Evolutionary conservation across 2,113 vertebrate species (phyloP).

Genomic region (Callospermophilus lateralis): DNA sequence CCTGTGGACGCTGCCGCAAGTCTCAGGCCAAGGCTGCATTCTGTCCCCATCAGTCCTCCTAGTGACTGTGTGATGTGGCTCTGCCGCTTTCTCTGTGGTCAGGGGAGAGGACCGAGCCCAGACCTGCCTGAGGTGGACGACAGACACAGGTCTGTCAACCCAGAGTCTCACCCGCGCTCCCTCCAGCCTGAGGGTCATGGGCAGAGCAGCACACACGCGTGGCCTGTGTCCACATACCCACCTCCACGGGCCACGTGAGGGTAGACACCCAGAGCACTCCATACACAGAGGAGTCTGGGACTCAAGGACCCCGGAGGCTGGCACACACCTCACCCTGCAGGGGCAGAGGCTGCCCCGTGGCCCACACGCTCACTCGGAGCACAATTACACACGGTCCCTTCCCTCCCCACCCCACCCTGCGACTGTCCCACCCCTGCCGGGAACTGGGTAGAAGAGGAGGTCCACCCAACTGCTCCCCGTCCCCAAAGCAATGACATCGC

Average conservation of each 20-base stretch:
- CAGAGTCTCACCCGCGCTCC: fast-evolving
- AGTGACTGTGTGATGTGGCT: fast-evolving
- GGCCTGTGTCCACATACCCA: fast-evolving
- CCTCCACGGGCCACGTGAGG: no score
- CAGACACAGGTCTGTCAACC: fast-evolving
- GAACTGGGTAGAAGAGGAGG: not conserved
- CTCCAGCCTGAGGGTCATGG: fast-evolving
- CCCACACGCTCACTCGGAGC: fast-evolving
- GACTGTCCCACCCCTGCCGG: not conserved
- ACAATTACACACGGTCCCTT: fast-evolving
- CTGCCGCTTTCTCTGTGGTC: fast-evolving
- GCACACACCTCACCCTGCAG: fast-evolving
- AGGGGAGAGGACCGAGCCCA: fast-evolving
- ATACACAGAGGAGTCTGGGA: not conserved
- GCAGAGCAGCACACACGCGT: not conserved
- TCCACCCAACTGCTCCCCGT: not conserved
- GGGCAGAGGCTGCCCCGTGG: not conserved
- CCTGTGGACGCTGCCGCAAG: fast-evolving
- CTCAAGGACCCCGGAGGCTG: not conserved
- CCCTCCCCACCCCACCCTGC: not conserved
- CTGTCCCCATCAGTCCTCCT: fast-evolving
- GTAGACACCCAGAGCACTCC: no score
- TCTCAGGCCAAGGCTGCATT: fast-evolving
- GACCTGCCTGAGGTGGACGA: fast-evolving
- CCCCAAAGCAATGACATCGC: not conserved